A percentile compares a stretch with the other conserved stretches of the same genome.
Evolutionary conservation across 2,797 vertebrate species (phyloP).

Genomic region (Rhadinocentrus ornatus): DNA sequence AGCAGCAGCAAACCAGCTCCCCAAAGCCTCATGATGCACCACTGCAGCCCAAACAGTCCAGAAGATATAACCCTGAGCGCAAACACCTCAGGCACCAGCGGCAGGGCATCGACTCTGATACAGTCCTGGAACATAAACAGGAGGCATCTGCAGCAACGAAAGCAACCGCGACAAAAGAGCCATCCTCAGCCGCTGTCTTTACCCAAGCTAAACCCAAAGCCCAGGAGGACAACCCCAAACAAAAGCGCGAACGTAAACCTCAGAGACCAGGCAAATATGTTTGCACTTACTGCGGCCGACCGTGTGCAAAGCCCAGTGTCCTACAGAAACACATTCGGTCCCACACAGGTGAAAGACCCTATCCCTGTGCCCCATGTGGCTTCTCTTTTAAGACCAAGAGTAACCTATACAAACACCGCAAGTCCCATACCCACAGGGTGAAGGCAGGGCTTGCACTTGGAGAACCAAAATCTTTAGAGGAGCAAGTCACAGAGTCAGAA

Average conservation of each 20-base stretch:
- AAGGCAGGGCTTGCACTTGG: conserved; percentile 91
- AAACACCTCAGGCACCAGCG: conserved; percentile 79
- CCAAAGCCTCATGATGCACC: conserved; percentile 58
- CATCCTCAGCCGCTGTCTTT: conserved; percentile 72
- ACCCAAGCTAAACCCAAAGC: conserved; percentile 73
- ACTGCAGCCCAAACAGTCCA: conserved; percentile 69
- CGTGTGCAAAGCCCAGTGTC: conserved; percentile 96
- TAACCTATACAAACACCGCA: conserved; percentile 96
- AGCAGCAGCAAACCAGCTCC: conserved; percentile 52
- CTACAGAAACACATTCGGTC: conserved; percentile 98
- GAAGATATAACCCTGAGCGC: conserved; percentile 73
- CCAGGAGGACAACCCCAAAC: conserved; percentile 86
- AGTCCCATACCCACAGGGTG: conserved; percentile 95
- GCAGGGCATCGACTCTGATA: conserved; percentile 82
- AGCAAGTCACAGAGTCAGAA: conserved; percentile 92
- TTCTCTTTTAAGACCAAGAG: conserved; percentile 99
- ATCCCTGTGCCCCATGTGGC: conserved; percentile 93
- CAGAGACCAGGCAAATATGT: conserved; percentile 97
- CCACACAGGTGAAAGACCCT: conserved; percentile 95
- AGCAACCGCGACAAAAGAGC: conserved; percentile 61
- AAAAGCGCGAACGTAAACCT: conserved; percentile 91
- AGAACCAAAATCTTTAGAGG: conserved; percentile 83
- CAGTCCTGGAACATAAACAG: conserved; percentile 48
- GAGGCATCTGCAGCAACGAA: conserved; percentile 63
- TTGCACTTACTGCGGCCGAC: conserved; percentile 94